A percentile compares a stretch with the other conserved stretches of the same genome.
Conservation (phyloP, 2,888 invertebrate species). For the Polydrusus cervinus region DNA sequence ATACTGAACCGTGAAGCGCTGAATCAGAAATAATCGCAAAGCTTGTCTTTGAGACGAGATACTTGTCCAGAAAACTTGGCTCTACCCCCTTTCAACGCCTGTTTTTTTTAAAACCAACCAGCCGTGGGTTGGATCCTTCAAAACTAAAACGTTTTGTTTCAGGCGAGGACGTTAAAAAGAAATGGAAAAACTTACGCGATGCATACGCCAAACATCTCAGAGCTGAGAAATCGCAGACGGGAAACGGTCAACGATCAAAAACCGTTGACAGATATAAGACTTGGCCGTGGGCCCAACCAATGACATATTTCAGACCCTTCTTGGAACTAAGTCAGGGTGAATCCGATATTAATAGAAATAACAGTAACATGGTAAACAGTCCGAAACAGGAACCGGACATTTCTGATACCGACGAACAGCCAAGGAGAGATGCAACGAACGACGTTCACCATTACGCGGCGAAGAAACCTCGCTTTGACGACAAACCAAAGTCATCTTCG, state of each 20-base stretch:
- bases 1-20: too few relatives aligned
- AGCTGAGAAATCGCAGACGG: neutral
- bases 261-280: neutral
- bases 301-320: neutral
- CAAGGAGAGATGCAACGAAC: neutral
- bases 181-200: conserved; percentile 1
- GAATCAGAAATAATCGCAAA: too few relatives aligned
- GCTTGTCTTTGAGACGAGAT: too few relatives aligned
- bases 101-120: too few relatives aligned
- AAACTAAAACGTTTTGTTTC: neutral
- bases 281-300: neutral
- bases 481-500: neutral
- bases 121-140: too few relatives aligned
- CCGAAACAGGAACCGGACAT: neutral
- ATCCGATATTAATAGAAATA: too few relatives aligned
- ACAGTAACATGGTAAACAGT: neutral
- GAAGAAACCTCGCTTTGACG: neutral
- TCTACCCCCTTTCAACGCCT: too few relatives aligned
- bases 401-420: neutral
- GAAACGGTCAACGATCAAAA: neutral
- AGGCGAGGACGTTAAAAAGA: neutral
- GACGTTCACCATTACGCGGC: neutral
- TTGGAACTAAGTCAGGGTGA: neutral
- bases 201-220: neutral
- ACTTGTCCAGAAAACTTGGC: too few relatives aligned